phyloP scores from a whole-genome alignment of 2,797 vertebrate genomes.

The Manis crassicaudata region DNA sequence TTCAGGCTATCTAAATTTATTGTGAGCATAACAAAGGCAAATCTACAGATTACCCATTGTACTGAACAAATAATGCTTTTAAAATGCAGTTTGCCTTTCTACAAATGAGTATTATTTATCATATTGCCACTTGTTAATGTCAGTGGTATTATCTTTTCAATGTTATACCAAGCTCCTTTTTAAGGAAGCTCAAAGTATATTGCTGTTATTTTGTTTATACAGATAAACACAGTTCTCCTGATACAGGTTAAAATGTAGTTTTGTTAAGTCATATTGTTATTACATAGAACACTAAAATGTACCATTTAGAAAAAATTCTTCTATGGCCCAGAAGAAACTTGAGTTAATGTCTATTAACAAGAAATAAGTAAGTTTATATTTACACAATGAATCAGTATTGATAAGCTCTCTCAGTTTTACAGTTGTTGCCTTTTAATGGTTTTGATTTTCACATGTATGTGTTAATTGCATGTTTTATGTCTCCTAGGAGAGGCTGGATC shows the following conservation, averaged over 20 bases:
- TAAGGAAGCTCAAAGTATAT: not conserved
- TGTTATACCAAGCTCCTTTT: not conserved
- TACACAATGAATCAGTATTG: not conserved
- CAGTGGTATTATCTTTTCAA: not conserved
- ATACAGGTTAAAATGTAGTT: not conserved
- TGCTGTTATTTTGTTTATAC: not conserved
- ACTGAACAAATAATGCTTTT: not conserved
- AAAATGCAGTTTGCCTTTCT: not conserved
- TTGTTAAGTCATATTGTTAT: not conserved
- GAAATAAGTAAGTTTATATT: not conserved
- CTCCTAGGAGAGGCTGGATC: not conserved
- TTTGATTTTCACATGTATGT: not conserved
- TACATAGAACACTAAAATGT: not conserved
- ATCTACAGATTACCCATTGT: not conserved
- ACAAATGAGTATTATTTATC: not conserved
- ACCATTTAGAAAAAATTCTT: not conserved
- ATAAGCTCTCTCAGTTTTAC: not conserved
- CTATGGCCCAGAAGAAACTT: not conserved
- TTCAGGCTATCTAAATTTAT: not conserved
- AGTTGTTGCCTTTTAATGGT: not conserved
- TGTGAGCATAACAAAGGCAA: not conserved
- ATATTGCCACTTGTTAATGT: not conserved
- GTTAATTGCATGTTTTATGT: not conserved
- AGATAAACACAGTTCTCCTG: not conserved
- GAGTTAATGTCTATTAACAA: not conserved